Base-by-base conservation (phyloP, 92 coral and sea anemone species). In the Desmophyllum pertusum region DNA sequence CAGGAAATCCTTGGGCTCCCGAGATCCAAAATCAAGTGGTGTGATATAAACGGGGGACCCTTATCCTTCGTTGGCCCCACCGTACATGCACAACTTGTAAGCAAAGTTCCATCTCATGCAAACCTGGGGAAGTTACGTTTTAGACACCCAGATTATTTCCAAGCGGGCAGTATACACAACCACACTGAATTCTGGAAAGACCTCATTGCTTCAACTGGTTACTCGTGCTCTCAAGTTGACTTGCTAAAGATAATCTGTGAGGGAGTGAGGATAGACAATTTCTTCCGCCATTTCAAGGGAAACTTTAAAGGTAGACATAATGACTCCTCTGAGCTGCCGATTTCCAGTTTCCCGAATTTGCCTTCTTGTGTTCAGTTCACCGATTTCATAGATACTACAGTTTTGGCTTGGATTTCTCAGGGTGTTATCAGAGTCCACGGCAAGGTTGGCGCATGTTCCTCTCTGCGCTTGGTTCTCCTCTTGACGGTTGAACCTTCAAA, bases 111-210 rank as follows among this genome's bases (percentile, higher is more conserved):
- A 5, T 29, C 77, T 57, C 77, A 42, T n/a, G 57, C 57, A 45
- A 43, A 42, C 35, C 11, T 42, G 36, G 39, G n/a, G 2, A 23
- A 10, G 11, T n/a, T 39, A 18, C 48, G 30, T 70, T 70, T 21
- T 70, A 40, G 75, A 70, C 75, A 70, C 52, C 33, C 75, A 40
- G 75, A 70, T 70, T 70, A 39, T 10, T 72, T 45, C 77, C n/a
- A n/a, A n/a, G n/a, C n/a, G n/a, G n/a, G n/a, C n/a, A n/a, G n/a
- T n/a, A n/a, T n/a, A n/a, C n/a, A n/a, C n/a, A n/a, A n/a, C n/a
- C n/a, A n/a, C n/a, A n/a, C n/a, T n/a, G n/a, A n/a, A n/a, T n/a
- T n/a, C n/a, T n/a, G n/a, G n/a, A n/a, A n/a, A n/a, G n/a, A n/a
- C n/a, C n/a, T n/a, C n/a, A n/a, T n/a, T n/a, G n/a, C n/a, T n/a